Evolutionary conservation across 2,797 vertebrate genomes (phyloP), one percentile per base, ranked within the genome.

Genomic region (Micrastur ruficollis): DNA sequence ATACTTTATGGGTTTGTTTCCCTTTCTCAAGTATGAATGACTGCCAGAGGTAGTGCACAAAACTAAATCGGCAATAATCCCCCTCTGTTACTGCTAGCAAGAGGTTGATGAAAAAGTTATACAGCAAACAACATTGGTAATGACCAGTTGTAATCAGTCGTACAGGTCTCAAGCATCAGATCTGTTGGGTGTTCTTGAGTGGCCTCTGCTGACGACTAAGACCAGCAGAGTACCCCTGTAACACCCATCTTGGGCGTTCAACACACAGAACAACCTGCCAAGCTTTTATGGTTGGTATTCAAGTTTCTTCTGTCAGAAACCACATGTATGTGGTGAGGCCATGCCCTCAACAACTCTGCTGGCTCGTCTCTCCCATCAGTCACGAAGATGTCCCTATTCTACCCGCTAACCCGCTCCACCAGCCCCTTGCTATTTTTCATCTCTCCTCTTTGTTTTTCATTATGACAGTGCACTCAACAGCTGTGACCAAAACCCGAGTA

Each of bases 191-290:
- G 40, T 3, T 81, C 38, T 26, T 75, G 49, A 59, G 14, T 38
- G 26, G 19, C 15, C 38, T 50, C 58, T 76, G 40, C 72, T 40
- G 32, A 56, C 29, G 47, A 1, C 52, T 78, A 29, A 49, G 74
- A 18, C 15, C 34, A n/a, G 34, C 1, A 78, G 58, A 61, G 11
- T 23, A 46, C 25, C 63, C 32, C 49, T 44, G 19, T 5, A 68
- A 70, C 42, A 67, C 8, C 34, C 0, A 1, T 9, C 49, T 61
- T 21, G 10, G 23, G 18, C 1, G 2, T 11, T 34, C 26, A 38
- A 22, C 11, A 32, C 18, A 27, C 58, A 62, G 46, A 61, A n/a
- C 7, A 19, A 79, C 27, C 19, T 53, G 22, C 29, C 47, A 38
- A 55, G 17, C 27, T 65, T n/a, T 72, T 25, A 20, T 0, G 2